phyloP scores from a whole-genome alignment of 2,113 vertebrate species.

The Hydrolagus affinis region DNA sequence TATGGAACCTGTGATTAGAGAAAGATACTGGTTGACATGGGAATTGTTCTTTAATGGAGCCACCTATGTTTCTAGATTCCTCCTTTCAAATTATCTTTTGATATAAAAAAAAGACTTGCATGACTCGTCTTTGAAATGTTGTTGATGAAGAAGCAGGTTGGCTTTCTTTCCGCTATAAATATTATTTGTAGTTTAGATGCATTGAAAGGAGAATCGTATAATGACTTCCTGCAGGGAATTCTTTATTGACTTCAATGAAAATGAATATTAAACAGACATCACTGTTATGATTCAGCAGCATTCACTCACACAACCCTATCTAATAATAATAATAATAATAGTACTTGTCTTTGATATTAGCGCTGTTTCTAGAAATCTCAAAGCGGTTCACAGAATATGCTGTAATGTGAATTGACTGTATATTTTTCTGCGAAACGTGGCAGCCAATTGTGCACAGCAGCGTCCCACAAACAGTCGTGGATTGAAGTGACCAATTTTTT shows the following conservation, averaged over 20 bases:
- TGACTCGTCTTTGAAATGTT: background rate
- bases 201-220: background rate
- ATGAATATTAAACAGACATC: background rate
- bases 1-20: background rate
- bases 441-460: too few relatives aligned
- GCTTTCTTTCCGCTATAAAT: background rate
- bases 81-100: background rate
- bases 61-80: background rate
- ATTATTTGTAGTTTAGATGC: background rate
- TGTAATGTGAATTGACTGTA: too few relatives aligned
- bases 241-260: background rate
- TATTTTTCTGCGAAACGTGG: too few relatives aligned
- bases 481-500: too few relatives aligned
- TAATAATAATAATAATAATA: background rate
- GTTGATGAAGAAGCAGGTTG: background rate
- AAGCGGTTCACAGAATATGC: too few relatives aligned
- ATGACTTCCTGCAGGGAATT: background rate
- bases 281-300: background rate
- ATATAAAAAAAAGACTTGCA: background rate
- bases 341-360: too few relatives aligned
- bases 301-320: background rate
- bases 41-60: slow-evolving; percentile 8
- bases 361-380: too few relatives aligned
- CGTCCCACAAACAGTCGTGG: too few relatives aligned
- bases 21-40: background rate